Base-by-base conservation (phyloP, 2,797 vertebrate species). In the Microctenopoma steveboyesi region DNA sequence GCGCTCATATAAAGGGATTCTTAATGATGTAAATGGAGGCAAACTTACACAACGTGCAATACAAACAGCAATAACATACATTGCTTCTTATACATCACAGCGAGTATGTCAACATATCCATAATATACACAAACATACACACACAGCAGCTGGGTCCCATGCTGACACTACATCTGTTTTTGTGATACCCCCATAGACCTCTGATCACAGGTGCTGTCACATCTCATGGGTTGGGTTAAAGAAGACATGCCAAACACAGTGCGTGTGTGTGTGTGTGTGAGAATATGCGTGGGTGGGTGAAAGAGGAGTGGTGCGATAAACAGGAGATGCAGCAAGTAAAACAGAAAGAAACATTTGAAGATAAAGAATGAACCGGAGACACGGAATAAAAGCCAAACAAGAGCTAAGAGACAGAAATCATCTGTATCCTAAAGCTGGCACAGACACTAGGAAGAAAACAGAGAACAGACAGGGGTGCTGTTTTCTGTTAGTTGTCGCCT, bases 91-190 rank as follows among this genome's bases (percentile, higher is more conserved):
- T 63, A 57, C 18, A 52, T 75, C 53, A 63, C 46, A 46, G 84
- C 58, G 25, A 52, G n/a, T 40, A 45, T 49, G 53, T 47, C 39
- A 15, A 42, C 35, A 59, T 35, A 46, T 57, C 27, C 42, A 49
- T 30, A 66, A 63, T 33, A 65, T 49, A 72, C 59, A 57, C 37
- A 72, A 37, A 56, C 40, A 45, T 37, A 54, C 58, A 67, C 58
- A 57, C 50, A 55, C 25, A 57, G n/a, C 28, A 67, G 27, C 80
- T 69, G 55, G 85, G 69, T 83, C 59, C 71, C 79, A 69, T 75
- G 84, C 88, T 87, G 86, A 82, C 76, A 64, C 64, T 64, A 86
- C 88, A 89, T 90, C 88, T 90, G 89, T 80, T 88, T 77, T 54
- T 66, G 72, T 65, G 76, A 84, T 71, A 73, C 57, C 42, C 28